Percentiles rank a stretch among this genome's conserved stretches.
phyloP scores from a whole-genome alignment of 2,113 vertebrate species.

The Mormoops blainvillei region DNA sequence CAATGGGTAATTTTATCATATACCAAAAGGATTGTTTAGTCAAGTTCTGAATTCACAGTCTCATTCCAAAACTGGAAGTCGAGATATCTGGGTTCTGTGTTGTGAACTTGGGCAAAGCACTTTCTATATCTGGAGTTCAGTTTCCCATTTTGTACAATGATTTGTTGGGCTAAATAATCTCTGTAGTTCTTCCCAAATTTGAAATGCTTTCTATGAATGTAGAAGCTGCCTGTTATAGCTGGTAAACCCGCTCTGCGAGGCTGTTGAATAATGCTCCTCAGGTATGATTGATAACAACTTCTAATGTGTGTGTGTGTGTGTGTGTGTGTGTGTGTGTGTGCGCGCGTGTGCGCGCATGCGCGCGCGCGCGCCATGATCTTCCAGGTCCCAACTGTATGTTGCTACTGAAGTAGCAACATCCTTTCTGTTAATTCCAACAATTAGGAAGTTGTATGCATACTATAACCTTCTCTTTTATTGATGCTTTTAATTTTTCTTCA shows the following conservation, averaged over 20 bases:
- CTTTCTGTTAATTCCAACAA: neutral
- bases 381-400: neutral
- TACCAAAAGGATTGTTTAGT: neutral
- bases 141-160: neutral
- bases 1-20: neutral
- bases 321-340: neutral
- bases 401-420: neutral
- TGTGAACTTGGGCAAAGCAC: neutral
- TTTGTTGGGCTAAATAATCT: neutral
- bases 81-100: neutral
- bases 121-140: neutral
- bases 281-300: neutral
- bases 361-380: neutral
- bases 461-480: constrained; percentile 9
- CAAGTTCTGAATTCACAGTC: neutral
- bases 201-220: neutral
- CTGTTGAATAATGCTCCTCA: neutral
- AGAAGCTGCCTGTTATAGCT: neutral
- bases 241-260: neutral
- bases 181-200: neutral
- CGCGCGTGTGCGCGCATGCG: neutral
- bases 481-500: neutral
- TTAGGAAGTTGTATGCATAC: neutral
- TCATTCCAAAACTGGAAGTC: neutral
- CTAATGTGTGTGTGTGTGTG: neutral